Evolutionary conservation across 2,797 vertebrate species (phyloP), one percentile per base, ranked within the genome.

Genomic region (Vespertilio murinus): DNA sequence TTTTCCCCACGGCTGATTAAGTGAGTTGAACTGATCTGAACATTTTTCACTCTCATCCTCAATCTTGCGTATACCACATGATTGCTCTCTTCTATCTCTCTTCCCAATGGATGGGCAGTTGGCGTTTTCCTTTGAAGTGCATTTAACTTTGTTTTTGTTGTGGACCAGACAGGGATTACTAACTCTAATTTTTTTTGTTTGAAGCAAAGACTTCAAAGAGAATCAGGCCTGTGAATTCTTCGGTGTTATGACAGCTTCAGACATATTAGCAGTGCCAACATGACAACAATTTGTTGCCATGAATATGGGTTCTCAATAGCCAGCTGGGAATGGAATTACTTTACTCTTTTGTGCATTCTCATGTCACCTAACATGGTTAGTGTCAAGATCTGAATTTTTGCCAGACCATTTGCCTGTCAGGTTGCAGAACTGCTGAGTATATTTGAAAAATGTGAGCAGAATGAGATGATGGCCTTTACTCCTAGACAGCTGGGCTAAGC

Each of bases 141-240:
- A 92, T 35, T 93, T 96, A 93, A 77, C 71, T 91, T 81, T 93
- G 73, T 88, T 95, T 96, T 69, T 85, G 30, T 90, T 92, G 93
- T 71, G 79, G 40, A 78, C 18, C n/a, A 52, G 35, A 88, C 17
- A 45, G 59, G 61, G 65, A 95, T 90, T 88, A 92, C 47, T 56
- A 35, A 17, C 25, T 92, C 20, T 69, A 69, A 80, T 92, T 88
- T 86, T 33, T 52, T 42, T 42, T 42, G 14, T 70, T 83, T 77
- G 45, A 95, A 73, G 73, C 33, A 64, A 85, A 94, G 83, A 83
- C 65, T 95, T 93, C 85, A 96, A 81, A 94, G 71, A 71, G 45
- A 91, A 88, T 95, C 38, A 84, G 1, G 28, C n/a, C 28, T 95
- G n/a, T 28, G 88, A 78, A 45, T 74, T 88, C 35, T 70, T 70